Evolutionary conservation across 2,113 vertebrate species (phyloP).

Genomic region (Gopherus flavomarginatus): DNA sequence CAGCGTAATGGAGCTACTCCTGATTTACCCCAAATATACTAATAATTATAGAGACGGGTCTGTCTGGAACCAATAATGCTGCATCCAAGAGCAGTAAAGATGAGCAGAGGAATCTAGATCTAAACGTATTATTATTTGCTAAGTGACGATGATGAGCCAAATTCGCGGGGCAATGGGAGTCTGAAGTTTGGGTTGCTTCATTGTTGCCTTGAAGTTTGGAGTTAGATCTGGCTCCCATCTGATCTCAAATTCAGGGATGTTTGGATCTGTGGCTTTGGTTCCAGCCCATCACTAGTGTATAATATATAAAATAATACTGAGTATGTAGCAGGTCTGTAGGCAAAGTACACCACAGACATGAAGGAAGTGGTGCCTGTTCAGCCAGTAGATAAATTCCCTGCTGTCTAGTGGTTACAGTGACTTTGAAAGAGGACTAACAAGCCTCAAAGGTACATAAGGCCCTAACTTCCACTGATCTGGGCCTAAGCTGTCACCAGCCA

Average conservation of each 20-base stretch:
- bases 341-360: background rate
- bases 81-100: background rate
- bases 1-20: background rate
- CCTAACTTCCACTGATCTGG: background rate
- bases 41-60: background rate
- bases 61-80: background rate
- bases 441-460: background rate
- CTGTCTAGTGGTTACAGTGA: background rate
- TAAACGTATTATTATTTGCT: rapidly evolving
- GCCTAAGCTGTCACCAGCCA: background rate
- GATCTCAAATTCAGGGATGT: background rate
- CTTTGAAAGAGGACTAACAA: background rate
- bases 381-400: background rate
- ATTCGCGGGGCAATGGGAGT: background rate
- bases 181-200: rapidly evolving
- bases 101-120: rapidly evolving
- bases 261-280: background rate
- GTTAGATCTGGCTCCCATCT: background rate
- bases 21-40: background rate
- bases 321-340: too few relatives aligned
- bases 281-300: background rate
- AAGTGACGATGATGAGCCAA: background rate
- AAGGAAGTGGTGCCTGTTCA: background rate
- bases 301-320: background rate
- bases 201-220: background rate